A percentile compares a stretch with the other conserved stretches of the same genome.
phyloP scores from a whole-genome alignment of 2,888 invertebrate genomes.

The Drosophila eohydei region DNA sequence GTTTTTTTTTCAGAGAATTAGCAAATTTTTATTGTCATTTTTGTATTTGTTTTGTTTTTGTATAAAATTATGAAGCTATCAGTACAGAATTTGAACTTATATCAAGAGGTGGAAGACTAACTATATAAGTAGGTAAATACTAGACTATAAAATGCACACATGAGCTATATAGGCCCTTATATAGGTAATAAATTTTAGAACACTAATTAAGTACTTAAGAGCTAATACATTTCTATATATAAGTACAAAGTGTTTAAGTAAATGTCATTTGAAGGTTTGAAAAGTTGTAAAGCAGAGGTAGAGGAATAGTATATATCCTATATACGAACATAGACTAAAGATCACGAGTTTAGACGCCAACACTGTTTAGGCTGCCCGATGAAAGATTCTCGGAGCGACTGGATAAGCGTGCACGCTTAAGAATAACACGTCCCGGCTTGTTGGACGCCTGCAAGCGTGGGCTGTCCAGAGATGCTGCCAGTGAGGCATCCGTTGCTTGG shows the following conservation, averaged over 20 bases:
- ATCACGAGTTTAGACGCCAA: conserved; percentile 76
- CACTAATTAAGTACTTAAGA: conserved; percentile 68
- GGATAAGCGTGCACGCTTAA: conserved; percentile 69
- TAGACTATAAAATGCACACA: conserved; percentile 51
- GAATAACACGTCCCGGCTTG: conserved; percentile 62
- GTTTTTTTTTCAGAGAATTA: conserved; percentile 22
- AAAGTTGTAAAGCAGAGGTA: conserved; percentile 63
- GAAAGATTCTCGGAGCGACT: conserved; percentile 75
- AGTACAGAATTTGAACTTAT: conserved; percentile 72
- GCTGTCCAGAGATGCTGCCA: conserved; percentile 33
- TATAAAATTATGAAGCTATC: conserved; percentile 63
- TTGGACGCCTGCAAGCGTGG: conserved; percentile 44
- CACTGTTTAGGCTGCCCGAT: conserved; percentile 70
- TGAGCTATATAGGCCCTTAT: conserved; percentile 15
- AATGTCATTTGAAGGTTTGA: conserved; percentile 58
- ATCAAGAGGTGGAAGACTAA: conserved; percentile 68
- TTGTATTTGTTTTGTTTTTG: conserved; percentile 5
- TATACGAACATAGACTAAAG: conserved; percentile 59
- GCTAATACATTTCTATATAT: conserved; percentile 34
- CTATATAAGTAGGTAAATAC: conserved; percentile 32
- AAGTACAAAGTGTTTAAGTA: conserved; percentile 59
- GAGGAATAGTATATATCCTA: conserved; percentile 63
- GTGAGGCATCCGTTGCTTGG: conserved; percentile 52
- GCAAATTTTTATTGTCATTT: conserved; percentile 70
- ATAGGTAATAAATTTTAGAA: conserved; percentile 36